phyloP scores from a whole-genome alignment of 2,888 invertebrate genomes.

The Ochropleura leucogaster region DNA sequence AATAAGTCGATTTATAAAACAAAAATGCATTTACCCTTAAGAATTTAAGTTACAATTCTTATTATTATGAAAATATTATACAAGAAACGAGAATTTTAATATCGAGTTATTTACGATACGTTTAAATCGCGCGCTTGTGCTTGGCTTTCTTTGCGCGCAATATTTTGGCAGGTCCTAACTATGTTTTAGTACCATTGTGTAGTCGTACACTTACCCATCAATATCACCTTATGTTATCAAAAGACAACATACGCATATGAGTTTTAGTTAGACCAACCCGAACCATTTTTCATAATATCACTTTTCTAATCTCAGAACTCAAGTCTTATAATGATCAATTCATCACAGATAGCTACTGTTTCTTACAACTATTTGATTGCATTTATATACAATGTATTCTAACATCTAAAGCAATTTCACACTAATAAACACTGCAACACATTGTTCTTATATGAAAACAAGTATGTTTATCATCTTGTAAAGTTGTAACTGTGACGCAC shows the following conservation, averaged over 20 bases:
- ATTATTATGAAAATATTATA: too few species aligned
- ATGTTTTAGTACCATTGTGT: neutral
- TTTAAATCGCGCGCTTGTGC: too few species aligned
- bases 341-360: neutral
- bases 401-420: conserved; percentile 16
- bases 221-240: neutral
- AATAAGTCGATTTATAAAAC: too few species aligned
- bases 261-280: neutral
- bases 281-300: neutral
- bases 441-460: neutral
- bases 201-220: neutral
- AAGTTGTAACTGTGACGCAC: conserved; percentile 3
- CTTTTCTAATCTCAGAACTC: neutral
- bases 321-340: neutral
- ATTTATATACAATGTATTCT: neutral
- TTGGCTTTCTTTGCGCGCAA: too few species aligned
- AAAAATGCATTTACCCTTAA: too few species aligned
- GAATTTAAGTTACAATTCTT: too few species aligned
- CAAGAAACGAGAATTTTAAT: too few species aligned
- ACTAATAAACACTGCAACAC: neutral
- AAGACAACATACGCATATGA: neutral
- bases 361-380: conserved; percentile 4
- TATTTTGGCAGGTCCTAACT: neutral
- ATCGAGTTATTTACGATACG: too few species aligned
- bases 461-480: neutral